These are phyloP conservation scores for Meiosimyza platycephala DNA, from an alignment of 2,888 invertebrate genomes.

Conservation along the genomic window DNA sequence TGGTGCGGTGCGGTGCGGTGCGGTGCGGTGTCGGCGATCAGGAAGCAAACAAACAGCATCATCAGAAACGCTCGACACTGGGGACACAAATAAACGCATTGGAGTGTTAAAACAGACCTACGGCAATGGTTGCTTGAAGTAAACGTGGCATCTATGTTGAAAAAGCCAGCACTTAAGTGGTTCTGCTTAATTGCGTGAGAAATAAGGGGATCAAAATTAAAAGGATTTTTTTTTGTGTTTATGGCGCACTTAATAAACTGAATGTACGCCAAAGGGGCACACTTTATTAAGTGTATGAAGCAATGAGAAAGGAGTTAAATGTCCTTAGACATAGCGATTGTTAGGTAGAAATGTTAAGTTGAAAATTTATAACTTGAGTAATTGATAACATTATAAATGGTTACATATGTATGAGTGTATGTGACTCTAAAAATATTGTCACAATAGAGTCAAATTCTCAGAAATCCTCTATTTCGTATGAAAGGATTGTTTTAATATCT, in stretches of 20 bases:
- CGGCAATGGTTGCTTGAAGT: no score
- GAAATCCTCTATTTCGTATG: no score
- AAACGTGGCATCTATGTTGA: not conserved
- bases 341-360: not conserved
- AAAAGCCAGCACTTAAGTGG: constrained; percentile 12
- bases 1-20: not conserved
- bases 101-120: no score
- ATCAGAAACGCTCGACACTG: not conserved
- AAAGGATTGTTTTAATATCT: no score
- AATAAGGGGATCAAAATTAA: not conserved
- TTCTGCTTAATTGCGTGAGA: constrained; percentile 23
- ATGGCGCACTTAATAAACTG: not conserved
- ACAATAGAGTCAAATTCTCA: no score
- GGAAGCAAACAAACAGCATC: not conserved
- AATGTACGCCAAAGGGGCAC: not conserved
- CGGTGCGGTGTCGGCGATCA: not conserved
- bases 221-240: no score
- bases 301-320: not conserved
- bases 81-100: not conserved
- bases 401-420: no score
- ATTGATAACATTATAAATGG: no score
- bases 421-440: no score
- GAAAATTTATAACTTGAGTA: no score
- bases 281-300: not conserved
- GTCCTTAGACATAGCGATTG: not conserved